These are phyloP conservation scores for Cladorhizidae sp. DNA, from an alignment of 37 sponge, comb jelly and placozoan species.

Conservation along the genomic window DNA sequence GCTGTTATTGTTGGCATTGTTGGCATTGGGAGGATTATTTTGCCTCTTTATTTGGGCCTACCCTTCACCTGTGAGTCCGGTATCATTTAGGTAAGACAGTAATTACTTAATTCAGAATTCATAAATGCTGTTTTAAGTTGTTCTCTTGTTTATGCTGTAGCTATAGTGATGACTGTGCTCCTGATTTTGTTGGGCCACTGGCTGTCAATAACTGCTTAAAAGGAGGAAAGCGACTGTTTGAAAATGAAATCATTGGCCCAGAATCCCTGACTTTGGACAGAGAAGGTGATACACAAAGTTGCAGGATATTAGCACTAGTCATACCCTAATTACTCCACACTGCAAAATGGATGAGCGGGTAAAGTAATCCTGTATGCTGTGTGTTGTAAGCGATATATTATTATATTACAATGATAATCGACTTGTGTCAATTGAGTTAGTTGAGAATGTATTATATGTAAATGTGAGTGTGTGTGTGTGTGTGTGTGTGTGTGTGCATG, in stretches of 20 bases:
- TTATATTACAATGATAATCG: no score
- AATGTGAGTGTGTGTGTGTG: no score
- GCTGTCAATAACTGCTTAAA: constrained; percentile 40
- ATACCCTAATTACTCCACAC: no score
- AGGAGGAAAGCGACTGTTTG: constrained; percentile 48
- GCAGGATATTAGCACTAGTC: no score
- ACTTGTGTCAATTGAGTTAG: no score
- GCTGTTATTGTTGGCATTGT: not conserved
- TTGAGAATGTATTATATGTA: no score
- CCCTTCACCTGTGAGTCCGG: constrained; percentile 47
- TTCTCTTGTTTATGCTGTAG: constrained; percentile 1
- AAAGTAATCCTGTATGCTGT: no score
- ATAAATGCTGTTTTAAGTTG: not conserved
- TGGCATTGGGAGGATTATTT: not conserved
- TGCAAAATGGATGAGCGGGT: no score
- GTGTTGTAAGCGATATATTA: no score
- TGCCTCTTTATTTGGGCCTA: constrained; percentile 23
- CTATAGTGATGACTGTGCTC: not conserved
- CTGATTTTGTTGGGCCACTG: constrained; percentile 43
- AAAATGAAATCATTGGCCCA: constrained; percentile 59
- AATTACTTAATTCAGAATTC: not conserved
- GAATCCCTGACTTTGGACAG: constrained; percentile 53
- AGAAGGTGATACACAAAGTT: constrained; percentile 53
- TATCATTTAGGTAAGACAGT: constrained; percentile 23
- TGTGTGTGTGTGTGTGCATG: no score